These are phyloP conservation scores for Eristalis arbustorum DNA, from an alignment of 2,888 invertebrate species.

Conservation along the genomic window DNA sequence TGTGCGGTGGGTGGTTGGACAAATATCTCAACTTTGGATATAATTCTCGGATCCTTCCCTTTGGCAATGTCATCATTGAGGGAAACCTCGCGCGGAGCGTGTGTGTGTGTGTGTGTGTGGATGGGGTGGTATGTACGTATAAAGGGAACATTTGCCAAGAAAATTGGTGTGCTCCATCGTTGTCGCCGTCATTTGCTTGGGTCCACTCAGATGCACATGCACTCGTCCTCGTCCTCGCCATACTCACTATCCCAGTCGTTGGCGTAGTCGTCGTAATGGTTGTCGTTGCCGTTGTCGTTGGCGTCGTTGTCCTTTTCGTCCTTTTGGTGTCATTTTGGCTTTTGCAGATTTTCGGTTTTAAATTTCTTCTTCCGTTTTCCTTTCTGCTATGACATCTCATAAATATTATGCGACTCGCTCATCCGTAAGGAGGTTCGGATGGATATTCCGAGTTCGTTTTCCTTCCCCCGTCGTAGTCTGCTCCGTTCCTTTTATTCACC, in stretches of 20 bases:
- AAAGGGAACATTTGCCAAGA: slow-evolving; percentile 59
- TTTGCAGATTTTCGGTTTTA: slow-evolving; percentile 68
- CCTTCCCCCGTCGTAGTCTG: background rate
- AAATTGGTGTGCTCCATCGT: slow-evolving; percentile 60
- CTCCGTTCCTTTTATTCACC: background rate
- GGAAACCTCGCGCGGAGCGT: slow-evolving; percentile 10
- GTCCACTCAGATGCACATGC: slow-evolving; percentile 66
- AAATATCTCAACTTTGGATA: slow-evolving; percentile 51
- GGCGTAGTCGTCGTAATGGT: background rate
- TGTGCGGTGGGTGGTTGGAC: slow-evolving; percentile 20
- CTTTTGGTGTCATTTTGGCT: slow-evolving; percentile 65
- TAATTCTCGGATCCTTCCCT: slow-evolving; percentile 20
- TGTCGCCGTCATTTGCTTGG: slow-evolving; percentile 54
- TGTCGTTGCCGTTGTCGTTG: slow-evolving; percentile 20
- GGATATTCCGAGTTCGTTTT: slow-evolving; percentile 34
- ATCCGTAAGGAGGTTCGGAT: slow-evolving; percentile 61
- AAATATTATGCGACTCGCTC: slow-evolving; percentile 68
- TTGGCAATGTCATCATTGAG: slow-evolving; percentile 22
- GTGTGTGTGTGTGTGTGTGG: slow-evolving; percentile 10
- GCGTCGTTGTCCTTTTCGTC: slow-evolving; percentile 32
- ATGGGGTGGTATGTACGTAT: background rate
- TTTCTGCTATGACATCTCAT: slow-evolving; percentile 68
- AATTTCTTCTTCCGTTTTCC: slow-evolving; percentile 66
- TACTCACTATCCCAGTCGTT: background rate
- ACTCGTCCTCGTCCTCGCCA: slow-evolving; percentile 11